Evolutionary conservation across 2,113 vertebrate genomes (phyloP).

Genomic region (Lophura nycthemera): DNA sequence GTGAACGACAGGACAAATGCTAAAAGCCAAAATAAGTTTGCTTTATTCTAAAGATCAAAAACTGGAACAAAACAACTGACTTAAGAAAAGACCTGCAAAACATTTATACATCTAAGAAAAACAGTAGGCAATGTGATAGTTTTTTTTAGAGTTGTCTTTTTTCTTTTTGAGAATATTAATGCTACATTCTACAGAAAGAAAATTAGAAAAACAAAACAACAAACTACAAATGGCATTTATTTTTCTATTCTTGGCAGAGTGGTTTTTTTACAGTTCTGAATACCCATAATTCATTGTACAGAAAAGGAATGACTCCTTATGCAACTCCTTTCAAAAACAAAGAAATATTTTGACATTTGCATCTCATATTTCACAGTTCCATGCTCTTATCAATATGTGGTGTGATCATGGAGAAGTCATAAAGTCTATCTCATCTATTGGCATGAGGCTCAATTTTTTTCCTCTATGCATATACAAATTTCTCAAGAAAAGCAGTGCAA

Average conservation of each 20-base stretch:
- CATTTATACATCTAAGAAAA: neutral
- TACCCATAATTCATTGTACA: neutral
- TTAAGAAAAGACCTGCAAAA: neutral
- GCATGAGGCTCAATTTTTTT: neutral
- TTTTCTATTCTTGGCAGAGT: neutral
- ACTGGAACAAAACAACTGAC: neutral
- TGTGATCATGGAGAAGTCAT: neutral
- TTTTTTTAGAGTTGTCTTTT: neutral
- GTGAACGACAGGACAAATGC: neutral
- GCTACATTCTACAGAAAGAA: neutral
- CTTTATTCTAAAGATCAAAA: slow-evolving; percentile 14
- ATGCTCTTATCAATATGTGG: neutral
- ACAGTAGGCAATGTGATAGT: neutral
- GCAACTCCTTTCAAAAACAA: neutral
- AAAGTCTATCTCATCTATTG: neutral
- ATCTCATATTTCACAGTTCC: neutral
- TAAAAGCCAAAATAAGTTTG: neutral
- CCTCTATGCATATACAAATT: neutral
- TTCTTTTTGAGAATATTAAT: neutral
- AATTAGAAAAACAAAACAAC: neutral
- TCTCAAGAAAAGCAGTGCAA: neutral
- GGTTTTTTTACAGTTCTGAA: neutral
- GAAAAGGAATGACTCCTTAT: neutral
- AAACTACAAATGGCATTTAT: neutral
- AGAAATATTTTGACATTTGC: neutral